Conservation (phyloP, 2,113 vertebrate genomes). For the Montifringilla adamsi region DNA sequence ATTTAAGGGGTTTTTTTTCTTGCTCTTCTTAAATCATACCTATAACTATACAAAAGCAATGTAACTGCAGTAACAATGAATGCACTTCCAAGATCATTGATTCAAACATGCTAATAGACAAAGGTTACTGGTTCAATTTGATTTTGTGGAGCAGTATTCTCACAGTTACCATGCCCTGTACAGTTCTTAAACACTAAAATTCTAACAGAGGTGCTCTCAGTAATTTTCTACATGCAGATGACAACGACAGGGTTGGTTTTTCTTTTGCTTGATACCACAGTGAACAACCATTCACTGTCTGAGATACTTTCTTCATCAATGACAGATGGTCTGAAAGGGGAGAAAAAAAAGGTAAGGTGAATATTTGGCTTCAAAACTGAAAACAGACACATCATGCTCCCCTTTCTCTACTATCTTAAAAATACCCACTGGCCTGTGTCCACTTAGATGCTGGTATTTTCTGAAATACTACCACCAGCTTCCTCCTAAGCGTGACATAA, state of each 20-base stretch:
- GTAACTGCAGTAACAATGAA: neutral
- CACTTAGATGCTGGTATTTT: slow-evolving; percentile 72
- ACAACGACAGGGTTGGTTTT: slow-evolving; percentile 54
- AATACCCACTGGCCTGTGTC: slow-evolving; percentile 65
- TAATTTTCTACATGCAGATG: slow-evolving; percentile 31
- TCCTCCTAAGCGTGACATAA: slow-evolving; percentile 82
- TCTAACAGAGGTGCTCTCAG: slow-evolving; percentile 17
- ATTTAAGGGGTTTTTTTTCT: neutral
- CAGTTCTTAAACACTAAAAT: slow-evolving; percentile 61
- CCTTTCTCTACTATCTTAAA: slow-evolving; percentile 44
- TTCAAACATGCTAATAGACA: neutral
- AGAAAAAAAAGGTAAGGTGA: slow-evolving; percentile 38
- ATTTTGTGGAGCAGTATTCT: slow-evolving; percentile 30
- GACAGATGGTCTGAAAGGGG: slow-evolving; percentile 73
- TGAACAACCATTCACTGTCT: slow-evolving; percentile 63
- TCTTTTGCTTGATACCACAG: slow-evolving; percentile 45
- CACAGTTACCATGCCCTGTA: slow-evolving; percentile 14
- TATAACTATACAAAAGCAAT: neutral
- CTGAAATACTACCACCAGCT: slow-evolving; percentile 75
- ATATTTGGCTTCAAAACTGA: slow-evolving; percentile 73
- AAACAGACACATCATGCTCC: slow-evolving; percentile 38
- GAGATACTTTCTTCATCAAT: slow-evolving; percentile 66
- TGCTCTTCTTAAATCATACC: neutral
- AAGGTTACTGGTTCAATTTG: slow-evolving; percentile 58
- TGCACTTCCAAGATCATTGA: neutral